Evolutionary conservation across 2,888 invertebrate genomes (phyloP), one percentile per base, ranked within the genome.

Genomic region (Heterodera filipjevi): DNA sequence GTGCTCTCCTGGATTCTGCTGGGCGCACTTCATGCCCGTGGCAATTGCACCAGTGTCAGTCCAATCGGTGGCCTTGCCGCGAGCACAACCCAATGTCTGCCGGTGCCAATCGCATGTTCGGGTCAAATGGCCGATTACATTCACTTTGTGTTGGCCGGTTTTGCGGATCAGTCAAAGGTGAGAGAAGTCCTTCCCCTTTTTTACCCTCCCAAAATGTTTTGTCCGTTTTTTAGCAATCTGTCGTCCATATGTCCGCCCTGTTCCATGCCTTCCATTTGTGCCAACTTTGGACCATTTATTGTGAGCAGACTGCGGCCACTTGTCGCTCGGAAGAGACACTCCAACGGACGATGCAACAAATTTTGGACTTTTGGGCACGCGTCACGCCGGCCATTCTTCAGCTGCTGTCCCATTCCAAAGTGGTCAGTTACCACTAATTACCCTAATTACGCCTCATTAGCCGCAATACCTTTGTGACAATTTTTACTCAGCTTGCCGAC

Each of bases 231-330:
- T 89, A 91, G 91, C 93, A 94, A 3, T 95, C 95, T 0, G 94
- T 95, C 8, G 92, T 94, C 77, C 96, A 98, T 89, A 95, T 97
- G 95, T 95, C 95, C 76, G 95, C 96, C 0, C 91, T 99, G 76
- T 96, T 96, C 90, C 95, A 97, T 90, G 96, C 97, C 5, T 99
- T 99, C 90, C 94, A 96, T 81, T 92, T 99, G 73, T 99, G 98
- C 89, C 98, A 98, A 92, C 92, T 99, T 82, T 99, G 98, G 99
- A 99, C 98, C 0, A 93, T 99, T 85, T 99, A 99, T 91, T 93
- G 98, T 89, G 98, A 99, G 90, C 94, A 95, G 90, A 66, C 75
- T 6, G 75, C 75, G 19, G 68, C 33, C 59, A 66, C 35, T 16
- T 76, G 74, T 39, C 78, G 44, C 30, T 66, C 74, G 33, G 78